These are phyloP conservation scores for Panurus biarmicus DNA, from an alignment of 2,113 vertebrate genomes.

Conservation along the genomic window DNA sequence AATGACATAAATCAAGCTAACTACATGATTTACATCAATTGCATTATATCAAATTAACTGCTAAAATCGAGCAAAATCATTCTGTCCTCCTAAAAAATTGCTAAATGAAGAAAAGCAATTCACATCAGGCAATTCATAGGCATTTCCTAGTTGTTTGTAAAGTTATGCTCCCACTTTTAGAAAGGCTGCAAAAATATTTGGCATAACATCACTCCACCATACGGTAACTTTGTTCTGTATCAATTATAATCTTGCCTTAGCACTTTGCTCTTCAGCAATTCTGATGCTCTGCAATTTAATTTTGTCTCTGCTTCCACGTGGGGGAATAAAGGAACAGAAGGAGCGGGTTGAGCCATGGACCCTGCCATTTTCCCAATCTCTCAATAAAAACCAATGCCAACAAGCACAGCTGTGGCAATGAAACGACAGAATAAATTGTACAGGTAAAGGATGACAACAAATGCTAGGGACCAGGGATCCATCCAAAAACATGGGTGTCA, in stretches of 20 bases:
- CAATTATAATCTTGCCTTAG: slow-evolving; percentile 22
- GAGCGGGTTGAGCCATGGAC: neutral
- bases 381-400: neutral
- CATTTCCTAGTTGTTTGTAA: slow-evolving; percentile 20
- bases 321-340: neutral
- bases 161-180: slow-evolving; percentile 24
- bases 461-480: neutral
- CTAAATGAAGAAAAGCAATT: slow-evolving; percentile 26
- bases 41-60: slow-evolving; percentile 37
- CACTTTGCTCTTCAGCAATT: slow-evolving; percentile 28
- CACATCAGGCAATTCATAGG: slow-evolving; percentile 26
- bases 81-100: slow-evolving; percentile 16
- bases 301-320: neutral
- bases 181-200: slow-evolving; percentile 22
- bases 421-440: neutral
- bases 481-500: neutral
- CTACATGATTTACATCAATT: slow-evolving; percentile 29
- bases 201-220: slow-evolving; percentile 21
- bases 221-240: slow-evolving; percentile 2
- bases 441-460: neutral
- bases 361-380: neutral
- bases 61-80: slow-evolving; percentile 19
- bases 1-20: slow-evolving; percentile 47
- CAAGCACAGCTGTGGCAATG: neutral
- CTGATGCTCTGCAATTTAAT: neutral